These are phyloP conservation scores for Drosophila neocordata DNA, from an alignment of 1,140 invertebrate genomes.

Conservation along the genomic window DNA sequence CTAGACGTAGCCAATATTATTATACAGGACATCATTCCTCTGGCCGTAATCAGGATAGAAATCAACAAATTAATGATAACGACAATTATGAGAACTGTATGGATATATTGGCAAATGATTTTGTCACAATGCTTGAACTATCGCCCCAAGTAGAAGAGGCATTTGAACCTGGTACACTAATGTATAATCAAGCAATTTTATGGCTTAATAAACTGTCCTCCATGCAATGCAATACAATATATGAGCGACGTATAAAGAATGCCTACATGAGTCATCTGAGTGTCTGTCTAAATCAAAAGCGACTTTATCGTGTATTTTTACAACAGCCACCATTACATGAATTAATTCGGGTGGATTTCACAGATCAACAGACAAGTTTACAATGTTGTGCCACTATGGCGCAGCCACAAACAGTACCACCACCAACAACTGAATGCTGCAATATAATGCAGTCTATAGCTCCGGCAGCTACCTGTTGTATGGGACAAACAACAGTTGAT, in stretches of 20 bases:
- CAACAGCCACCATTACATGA: constrained; percentile 28
- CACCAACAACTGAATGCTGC: background rate
- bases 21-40: background rate
- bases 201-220: constrained; percentile 59
- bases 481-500: background rate
- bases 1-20: background rate
- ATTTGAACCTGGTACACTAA: constrained; percentile 31
- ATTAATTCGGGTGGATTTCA: constrained; percentile 50
- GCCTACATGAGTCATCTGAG: constrained; percentile 67
- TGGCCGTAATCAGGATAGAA: background rate
- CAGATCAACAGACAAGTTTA: constrained; percentile 8
- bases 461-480: background rate
- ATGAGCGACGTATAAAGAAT: constrained; percentile 56
- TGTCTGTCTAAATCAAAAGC: constrained; percentile 51
- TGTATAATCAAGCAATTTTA: constrained; percentile 27
- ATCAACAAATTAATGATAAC: background rate
- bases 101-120: constrained; percentile 37
- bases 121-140: constrained; percentile 36
- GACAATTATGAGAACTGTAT: background rate
- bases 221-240: constrained; percentile 29
- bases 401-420: background rate
- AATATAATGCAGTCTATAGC: background rate
- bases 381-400: no score
- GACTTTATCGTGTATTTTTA: constrained; percentile 46
- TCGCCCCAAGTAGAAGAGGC: constrained; percentile 40